Base-by-base conservation (phyloP, 37 sponge, comb jelly and placozoan genomes). In the Theonella swinhoei region DNA sequence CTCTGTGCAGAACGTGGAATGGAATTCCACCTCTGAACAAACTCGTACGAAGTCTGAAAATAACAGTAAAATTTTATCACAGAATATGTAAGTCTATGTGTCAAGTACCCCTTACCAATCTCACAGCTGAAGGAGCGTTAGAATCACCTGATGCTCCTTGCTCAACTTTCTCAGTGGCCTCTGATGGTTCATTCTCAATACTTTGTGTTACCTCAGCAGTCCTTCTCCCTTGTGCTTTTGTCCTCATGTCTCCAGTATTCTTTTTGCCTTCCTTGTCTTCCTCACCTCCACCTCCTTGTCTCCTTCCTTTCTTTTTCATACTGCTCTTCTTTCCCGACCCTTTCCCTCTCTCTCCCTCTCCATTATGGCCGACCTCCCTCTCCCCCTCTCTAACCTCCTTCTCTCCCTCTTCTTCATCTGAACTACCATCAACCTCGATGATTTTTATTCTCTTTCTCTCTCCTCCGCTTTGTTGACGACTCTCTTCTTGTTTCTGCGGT, bases 21-120 rank as follows among this genome's bases (percentile, higher is more conserved):
- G 38, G 87, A 36, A 33, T 80, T 84, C 93, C 93, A 92, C 37
- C 43, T 40, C 71, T 92, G 90, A 26, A 90, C 24, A 64, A 85
- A 92, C 72, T 90, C 93, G 75, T 68, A 89, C 20, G 80, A 65
- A 24, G 82, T 61, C 33, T 35, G 39, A 64, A 66, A 24, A 25
- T 17, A 25, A 8, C 30, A 2, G 11, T 17, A 1, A 43, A 5
- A 72, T 40, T 8, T 36, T 36, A 35, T 25, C 8, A 36, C 37
- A 36, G 19, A 11, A 58, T 20, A 58, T 58, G 60, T 58, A 58
- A 11, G 19, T 58, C 60, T 20, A 11, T 58, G 60, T 11, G 68
- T 23, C 8, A 25, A 66, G n/a, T 14, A 5, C 31, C n/a, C n/a
- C n/a, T n/a, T n/a, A n/a, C 24, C 14, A 24, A 4, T 30, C 72